These are phyloP conservation scores for Callionymus lyra DNA, from an alignment of 2,113 vertebrate species.

Conservation along the genomic window DNA sequence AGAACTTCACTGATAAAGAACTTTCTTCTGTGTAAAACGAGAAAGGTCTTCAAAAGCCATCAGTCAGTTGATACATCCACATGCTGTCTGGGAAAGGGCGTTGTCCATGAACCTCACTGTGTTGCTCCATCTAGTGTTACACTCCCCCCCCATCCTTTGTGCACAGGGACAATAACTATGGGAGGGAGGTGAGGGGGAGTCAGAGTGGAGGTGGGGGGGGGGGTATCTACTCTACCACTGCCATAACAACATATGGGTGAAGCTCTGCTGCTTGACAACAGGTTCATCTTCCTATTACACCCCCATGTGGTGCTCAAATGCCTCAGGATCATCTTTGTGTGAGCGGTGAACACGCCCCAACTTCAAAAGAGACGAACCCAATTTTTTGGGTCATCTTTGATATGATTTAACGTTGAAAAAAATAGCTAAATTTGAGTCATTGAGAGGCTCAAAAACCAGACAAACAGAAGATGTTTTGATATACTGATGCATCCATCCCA, in stretches of 20 bases:
- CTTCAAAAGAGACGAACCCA: too few relatives aligned
- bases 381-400: too few relatives aligned
- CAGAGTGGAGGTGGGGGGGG: constrained; percentile 11
- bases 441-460: too few relatives aligned
- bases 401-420: too few relatives aligned
- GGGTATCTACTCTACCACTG: constrained; percentile 50
- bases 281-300: constrained; percentile 15
- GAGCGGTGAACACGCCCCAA: too few relatives aligned
- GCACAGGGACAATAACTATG: constrained; percentile 51
- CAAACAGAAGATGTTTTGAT: too few relatives aligned
- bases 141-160: constrained; percentile 47
- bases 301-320: constrained; percentile 1
- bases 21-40: too few relatives aligned
- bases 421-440: too few relatives aligned
- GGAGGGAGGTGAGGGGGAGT: constrained; percentile 3
- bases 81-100: constrained; percentile 56
- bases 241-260: constrained; percentile 35
- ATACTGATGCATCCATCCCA: constrained; percentile 36
- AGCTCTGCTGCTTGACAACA: constrained; percentile 34
- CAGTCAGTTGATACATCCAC: constrained; percentile 29
- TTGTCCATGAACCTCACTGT: constrained; percentile 50
- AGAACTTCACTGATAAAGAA: too few relatives aligned
- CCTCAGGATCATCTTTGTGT: not conserved
- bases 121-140: constrained; percentile 46
- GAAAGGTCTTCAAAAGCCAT: constrained; percentile 15